Conservation (phyloP, 2,888 invertebrate species). For the Tachina grossa region DNA sequence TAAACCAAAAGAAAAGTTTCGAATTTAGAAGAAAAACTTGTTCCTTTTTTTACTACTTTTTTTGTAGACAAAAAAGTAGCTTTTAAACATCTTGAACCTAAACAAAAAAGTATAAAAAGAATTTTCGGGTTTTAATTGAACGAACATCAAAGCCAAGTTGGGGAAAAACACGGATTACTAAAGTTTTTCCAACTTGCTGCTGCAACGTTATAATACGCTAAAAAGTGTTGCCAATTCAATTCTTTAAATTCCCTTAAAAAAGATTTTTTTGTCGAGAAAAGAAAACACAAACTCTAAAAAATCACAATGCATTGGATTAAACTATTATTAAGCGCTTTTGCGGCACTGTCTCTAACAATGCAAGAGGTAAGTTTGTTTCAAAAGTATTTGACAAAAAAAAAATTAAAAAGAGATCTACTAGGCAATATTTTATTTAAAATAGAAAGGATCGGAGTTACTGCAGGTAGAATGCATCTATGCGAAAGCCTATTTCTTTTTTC, state of each 20-base stretch:
- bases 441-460: no score
- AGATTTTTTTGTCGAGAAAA: background rate
- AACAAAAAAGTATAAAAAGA: slow-evolving; percentile 7
- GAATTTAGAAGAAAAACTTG: slow-evolving; percentile 37
- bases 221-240: slow-evolving; percentile 35
- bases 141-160: slow-evolving; percentile 13
- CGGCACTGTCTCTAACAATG: slow-evolving; percentile 80
- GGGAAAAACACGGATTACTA: slow-evolving; percentile 68
- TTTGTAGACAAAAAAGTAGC: slow-evolving; percentile 68
- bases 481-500: no score
- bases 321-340: slow-evolving; percentile 81
- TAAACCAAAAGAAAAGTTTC: slow-evolving; percentile 20
- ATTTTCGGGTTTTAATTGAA: slow-evolving; percentile 14
- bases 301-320: slow-evolving; percentile 83
- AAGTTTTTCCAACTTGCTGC: slow-evolving; percentile 66
- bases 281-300: slow-evolving; percentile 35
- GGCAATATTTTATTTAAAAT: no score
- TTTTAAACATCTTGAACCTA: slow-evolving; percentile 21
- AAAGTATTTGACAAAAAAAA: no score
- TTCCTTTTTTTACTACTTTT: slow-evolving; percentile 72
- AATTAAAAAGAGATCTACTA: no score
- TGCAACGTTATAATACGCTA: background rate
- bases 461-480: no score
- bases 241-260: slow-evolving; percentile 1
- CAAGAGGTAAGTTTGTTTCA: slow-evolving; percentile 79